Evolutionary conservation across 2,797 vertebrate genomes (phyloP).

Genomic region (Myripristis jacobus): DNA sequence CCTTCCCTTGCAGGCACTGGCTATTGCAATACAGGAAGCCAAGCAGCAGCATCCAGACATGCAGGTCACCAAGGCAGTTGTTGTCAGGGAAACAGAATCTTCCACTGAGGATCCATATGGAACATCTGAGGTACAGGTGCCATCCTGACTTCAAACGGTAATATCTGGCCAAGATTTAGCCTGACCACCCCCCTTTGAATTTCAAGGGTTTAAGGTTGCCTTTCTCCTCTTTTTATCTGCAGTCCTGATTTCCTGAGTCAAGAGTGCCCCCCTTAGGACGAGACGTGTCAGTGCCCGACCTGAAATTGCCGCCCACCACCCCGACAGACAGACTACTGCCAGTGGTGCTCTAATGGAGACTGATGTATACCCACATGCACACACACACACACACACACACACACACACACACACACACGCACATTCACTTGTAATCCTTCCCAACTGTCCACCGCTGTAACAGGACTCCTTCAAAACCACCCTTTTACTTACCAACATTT

Average conservation of each 20-base stretch:
- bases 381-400: slow-evolving; percentile 15
- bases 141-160: slow-evolving; percentile 28
- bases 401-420: slow-evolving; percentile 18
- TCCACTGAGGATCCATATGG: slow-evolving; percentile 91
- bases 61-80: slow-evolving; percentile 99
- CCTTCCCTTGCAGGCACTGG: slow-evolving; percentile 87
- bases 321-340: slow-evolving; percentile 55
- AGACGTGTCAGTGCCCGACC: slow-evolving; percentile 58
- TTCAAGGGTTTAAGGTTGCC: slow-evolving; percentile 24
- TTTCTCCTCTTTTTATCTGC: slow-evolving; percentile 35
- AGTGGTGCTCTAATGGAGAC: slow-evolving; percentile 37
- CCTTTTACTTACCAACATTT: slow-evolving; percentile 14
- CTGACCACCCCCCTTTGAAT: slow-evolving; percentile 21
- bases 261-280: slow-evolving; percentile 74
- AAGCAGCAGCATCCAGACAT: slow-evolving; percentile 99
- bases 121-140: slow-evolving; percentile 87
- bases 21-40: slow-evolving; percentile 98
- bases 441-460: slow-evolving; percentile 23
- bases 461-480: slow-evolving; percentile 39
- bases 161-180: slow-evolving; percentile 29
- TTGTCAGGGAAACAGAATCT: slow-evolving; percentile 98
- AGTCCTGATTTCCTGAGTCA: slow-evolving; percentile 73
- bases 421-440: background rate
- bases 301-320: slow-evolving; percentile 55
- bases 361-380: slow-evolving; percentile 16